phyloP scores from a whole-genome alignment of 2,888 invertebrate genomes.

The Heterodera filipjevi region DNA sequence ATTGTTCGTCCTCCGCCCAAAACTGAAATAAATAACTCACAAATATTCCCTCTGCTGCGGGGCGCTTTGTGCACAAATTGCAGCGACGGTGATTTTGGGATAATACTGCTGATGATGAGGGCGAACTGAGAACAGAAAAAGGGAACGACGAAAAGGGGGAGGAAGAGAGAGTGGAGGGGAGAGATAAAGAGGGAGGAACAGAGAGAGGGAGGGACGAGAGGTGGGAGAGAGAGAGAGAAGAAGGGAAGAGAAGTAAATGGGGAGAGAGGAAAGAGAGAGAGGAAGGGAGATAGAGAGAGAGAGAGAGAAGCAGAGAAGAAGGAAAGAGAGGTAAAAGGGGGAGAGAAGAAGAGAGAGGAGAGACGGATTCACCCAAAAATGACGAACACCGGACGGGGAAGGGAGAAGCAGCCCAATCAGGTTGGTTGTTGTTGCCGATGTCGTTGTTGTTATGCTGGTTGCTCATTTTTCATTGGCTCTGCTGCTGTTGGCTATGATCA shows the following conservation, averaged over 20 bases:
- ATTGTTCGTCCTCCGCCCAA: neutral
- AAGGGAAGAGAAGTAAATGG: neutral
- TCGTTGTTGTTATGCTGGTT: too few species aligned
- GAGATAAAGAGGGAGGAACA: neutral
- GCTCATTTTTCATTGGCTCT: too few species aligned
- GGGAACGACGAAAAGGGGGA: neutral
- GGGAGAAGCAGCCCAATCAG: too few species aligned
- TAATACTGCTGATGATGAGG: neutral
- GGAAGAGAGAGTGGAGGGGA: neutral
- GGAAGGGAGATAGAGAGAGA: neutral
- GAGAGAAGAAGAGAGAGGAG: too few species aligned
- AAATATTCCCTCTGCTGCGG: neutral
- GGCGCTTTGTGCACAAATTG: neutral
- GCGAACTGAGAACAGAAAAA: too few species aligned
- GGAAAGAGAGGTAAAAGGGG: too few species aligned
- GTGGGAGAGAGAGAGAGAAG: neutral
- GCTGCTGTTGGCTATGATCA: too few species aligned
- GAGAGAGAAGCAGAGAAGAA: too few species aligned
- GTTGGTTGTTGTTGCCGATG: too few species aligned
- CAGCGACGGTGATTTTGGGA: neutral
- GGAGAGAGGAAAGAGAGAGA: neutral
- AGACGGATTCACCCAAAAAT: too few species aligned
- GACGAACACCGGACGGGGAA: too few species aligned
- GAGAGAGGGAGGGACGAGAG: neutral
- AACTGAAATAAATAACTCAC: too few species aligned